Percentiles rank a stretch among this genome's conserved stretches.
phyloP scores from a whole-genome alignment of 2,113 vertebrate species.

The Cephalopterus ornatus region DNA sequence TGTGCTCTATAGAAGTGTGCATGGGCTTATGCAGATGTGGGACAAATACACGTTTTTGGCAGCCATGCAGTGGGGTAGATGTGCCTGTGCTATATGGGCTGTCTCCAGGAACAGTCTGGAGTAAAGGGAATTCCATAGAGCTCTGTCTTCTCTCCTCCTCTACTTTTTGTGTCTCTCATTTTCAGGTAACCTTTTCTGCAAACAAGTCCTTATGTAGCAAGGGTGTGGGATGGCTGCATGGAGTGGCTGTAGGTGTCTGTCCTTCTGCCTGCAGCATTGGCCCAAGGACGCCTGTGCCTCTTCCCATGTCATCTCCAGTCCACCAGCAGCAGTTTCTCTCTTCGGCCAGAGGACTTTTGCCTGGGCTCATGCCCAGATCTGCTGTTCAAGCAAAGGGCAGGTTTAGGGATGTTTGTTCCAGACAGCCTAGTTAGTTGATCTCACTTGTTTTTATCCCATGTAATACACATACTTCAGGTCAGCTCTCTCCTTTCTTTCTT shows the following conservation, averaged over 20 bases:
- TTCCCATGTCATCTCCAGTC: not conserved
- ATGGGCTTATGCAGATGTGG: not conserved
- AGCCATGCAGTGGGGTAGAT: not conserved
- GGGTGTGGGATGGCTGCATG: not conserved
- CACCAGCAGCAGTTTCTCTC: not conserved
- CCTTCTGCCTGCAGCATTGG: not conserved
- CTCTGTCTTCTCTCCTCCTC: not conserved
- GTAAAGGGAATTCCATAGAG: not conserved
- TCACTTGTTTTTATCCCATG: not conserved
- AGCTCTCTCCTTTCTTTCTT: slow-evolving; percentile 4
- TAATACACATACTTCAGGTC: slow-evolving; percentile 36
- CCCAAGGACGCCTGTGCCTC: not conserved
- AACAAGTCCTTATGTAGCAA: not conserved
- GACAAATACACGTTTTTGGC: not conserved
- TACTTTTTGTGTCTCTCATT: not conserved
- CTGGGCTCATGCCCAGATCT: not conserved
- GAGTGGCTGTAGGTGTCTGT: not conserved
- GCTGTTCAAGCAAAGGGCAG: not conserved
- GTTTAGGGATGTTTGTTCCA: not conserved
- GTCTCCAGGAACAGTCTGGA: not conserved
- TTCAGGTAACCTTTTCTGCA: not conserved
- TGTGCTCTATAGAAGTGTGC: not conserved
- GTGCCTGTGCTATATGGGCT: not conserved
- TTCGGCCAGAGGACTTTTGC: not conserved
- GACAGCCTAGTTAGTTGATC: not conserved